Conservation (phyloP, 1,140 invertebrate species). For the Brachystomella parvula region DNA sequence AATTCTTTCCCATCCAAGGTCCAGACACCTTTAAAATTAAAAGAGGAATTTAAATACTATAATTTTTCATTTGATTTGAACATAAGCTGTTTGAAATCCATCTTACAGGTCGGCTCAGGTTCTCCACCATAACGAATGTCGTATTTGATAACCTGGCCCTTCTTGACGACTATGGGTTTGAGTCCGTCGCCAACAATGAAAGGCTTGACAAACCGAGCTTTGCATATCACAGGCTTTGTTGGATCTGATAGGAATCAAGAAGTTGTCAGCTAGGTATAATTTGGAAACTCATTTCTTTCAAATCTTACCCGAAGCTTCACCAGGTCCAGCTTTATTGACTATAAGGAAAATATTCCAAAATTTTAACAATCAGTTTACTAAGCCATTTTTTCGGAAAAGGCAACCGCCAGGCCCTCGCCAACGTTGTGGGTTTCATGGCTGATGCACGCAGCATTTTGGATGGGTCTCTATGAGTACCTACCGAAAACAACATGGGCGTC, state of each 20-base stretch:
- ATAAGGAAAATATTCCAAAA: no score
- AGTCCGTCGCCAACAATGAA: slow-evolving; percentile 81
- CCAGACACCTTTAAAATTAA: slow-evolving; percentile 74
- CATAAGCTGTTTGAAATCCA: neutral
- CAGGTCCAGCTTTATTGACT: slow-evolving; percentile 89
- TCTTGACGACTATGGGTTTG: slow-evolving; percentile 81
- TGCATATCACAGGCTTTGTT: slow-evolving; percentile 90
- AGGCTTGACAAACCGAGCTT: slow-evolving; percentile 75
- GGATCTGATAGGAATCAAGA: slow-evolving; percentile 65
- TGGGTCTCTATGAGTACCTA: no score
- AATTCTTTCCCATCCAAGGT: slow-evolving; percentile 63
- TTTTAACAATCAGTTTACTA: no score
- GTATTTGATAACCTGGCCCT: slow-evolving; percentile 82
- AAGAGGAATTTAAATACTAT: neutral
- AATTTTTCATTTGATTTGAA: no score
- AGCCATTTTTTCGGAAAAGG: no score
- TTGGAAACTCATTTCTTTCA: neutral
- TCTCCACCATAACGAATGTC: slow-evolving; percentile 93
- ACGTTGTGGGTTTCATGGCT: no score
- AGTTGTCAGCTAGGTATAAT: neutral
- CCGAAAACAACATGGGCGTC: no score
- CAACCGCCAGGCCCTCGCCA: no score
- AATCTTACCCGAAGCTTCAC: no score
- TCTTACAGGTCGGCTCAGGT: slow-evolving; percentile 62
- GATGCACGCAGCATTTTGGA: no score